phyloP scores from a whole-genome alignment of 2,113 vertebrate genomes.

The Platysteira castanea region DNA sequence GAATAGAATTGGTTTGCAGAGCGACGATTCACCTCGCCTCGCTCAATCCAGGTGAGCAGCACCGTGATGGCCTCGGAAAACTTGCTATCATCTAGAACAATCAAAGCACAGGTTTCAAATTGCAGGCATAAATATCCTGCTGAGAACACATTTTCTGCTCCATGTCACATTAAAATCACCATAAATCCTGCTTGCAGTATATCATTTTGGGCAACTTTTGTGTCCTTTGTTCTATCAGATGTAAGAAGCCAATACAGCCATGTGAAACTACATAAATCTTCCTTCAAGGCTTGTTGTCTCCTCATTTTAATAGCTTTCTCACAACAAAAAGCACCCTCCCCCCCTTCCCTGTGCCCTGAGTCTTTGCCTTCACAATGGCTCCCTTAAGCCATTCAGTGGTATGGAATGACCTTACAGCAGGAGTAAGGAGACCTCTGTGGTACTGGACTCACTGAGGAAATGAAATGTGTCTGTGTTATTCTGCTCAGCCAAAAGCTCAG shows the following conservation, averaged over 20 bases:
- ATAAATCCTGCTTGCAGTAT: not conserved
- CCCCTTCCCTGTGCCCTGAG: not conserved
- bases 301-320: not conserved
- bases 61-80: slow-evolving; percentile 87
- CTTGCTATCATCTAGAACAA: slow-evolving; percentile 84
- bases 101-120: slow-evolving; percentile 25
- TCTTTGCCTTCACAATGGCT: not conserved
- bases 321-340: not conserved
- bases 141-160: slow-evolving; percentile 34
- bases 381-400: not conserved
- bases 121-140: slow-evolving; percentile 37
- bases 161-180: not conserved
- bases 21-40: slow-evolving; percentile 86
- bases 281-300: not conserved
- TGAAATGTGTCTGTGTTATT: not conserved
- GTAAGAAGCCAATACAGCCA: not conserved
- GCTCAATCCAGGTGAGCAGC: slow-evolving; percentile 85
- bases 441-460: not conserved
- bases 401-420: not conserved
- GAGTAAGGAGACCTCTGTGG: not conserved
- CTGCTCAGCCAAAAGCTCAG: not conserved
- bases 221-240: not conserved
- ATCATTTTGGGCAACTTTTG: slow-evolving; percentile 1
- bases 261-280: slow-evolving; percentile 23
- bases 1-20: slow-evolving; percentile 90